Conservation (phyloP, 2,888 invertebrate species). For the Yponomeuta cagnagella region DNA sequence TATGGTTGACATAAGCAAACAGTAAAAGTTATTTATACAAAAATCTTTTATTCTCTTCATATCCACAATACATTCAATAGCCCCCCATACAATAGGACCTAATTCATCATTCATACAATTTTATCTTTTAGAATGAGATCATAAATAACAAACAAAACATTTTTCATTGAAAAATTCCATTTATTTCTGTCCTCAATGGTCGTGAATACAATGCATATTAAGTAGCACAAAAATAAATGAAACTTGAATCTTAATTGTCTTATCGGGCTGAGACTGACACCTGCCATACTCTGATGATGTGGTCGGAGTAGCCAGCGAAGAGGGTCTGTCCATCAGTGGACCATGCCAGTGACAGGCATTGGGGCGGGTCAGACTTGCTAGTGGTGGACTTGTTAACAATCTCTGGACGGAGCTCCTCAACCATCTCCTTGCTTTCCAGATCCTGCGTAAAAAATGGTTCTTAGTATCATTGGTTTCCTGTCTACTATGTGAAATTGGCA, state of each 20-base stretch:
- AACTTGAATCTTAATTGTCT: slow-evolving; percentile 40
- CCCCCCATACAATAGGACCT: background rate
- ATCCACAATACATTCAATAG: slow-evolving; percentile 1
- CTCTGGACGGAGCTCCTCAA: slow-evolving; percentile 98
- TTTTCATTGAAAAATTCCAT: slow-evolving; percentile 54
- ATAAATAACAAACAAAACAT: slow-evolving; percentile 51
- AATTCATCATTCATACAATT: slow-evolving; percentile 9
- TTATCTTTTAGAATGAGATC: slow-evolving; percentile 40
- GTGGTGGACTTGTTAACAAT: slow-evolving; percentile 84
- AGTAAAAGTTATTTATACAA: background rate
- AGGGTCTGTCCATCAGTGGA: slow-evolving; percentile 99
- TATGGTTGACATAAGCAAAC: background rate
- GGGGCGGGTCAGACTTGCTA: slow-evolving; percentile 93
- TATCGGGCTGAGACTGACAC: slow-evolving; percentile 91
- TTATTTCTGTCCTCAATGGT: slow-evolving; percentile 63
- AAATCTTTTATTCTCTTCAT: slow-evolving; percentile 12
- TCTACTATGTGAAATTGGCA: background rate
- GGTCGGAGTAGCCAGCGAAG: slow-evolving; percentile 99
- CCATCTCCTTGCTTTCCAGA: slow-evolving; percentile 99
- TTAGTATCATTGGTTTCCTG: background rate
- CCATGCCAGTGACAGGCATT: slow-evolving; percentile 98
- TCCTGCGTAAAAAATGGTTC: slow-evolving; percentile 75
- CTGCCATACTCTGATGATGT: slow-evolving; percentile 98
- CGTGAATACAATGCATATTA: slow-evolving; percentile 23
- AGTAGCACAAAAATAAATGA: slow-evolving; percentile 70